These are phyloP conservation scores for Platycercus adscitus DNA, from an alignment of 2,113 vertebrate genomes.

Conservation along the genomic window DNA sequence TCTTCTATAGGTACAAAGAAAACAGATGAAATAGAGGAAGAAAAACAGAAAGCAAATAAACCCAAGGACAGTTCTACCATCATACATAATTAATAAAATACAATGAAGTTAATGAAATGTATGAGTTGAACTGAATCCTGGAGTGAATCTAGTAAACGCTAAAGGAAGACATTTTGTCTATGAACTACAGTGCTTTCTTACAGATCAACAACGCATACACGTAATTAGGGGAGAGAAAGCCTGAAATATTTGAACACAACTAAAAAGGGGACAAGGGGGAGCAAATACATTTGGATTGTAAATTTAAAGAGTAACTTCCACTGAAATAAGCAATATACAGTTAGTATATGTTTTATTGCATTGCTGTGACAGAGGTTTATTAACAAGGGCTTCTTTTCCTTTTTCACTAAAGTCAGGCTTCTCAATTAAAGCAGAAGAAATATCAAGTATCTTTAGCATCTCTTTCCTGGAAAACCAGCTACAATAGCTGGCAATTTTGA, in stretches of 20 bases:
- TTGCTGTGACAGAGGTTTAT: not conserved
- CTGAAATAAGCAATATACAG: not conserved
- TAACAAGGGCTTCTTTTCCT: not conserved
- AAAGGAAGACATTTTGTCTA: not conserved
- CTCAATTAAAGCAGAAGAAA: not conserved
- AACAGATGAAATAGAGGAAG: not conserved
- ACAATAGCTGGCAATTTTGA: not conserved
- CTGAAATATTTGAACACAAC: not conserved
- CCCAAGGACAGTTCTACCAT: not conserved
- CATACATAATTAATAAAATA: not conserved
- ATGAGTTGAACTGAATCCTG: not conserved
- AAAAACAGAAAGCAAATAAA: not conserved
- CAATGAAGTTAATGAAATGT: not conserved
- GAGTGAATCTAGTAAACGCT: not conserved
- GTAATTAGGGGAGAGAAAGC: not conserved
- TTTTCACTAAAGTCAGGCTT: not conserved
- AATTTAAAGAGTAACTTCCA: not conserved
- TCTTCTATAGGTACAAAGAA: not conserved
- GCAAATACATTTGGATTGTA: not conserved
- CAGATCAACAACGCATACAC: accelerated
- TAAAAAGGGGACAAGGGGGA: not conserved
- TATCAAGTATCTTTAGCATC: not conserved
- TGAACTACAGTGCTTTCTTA: not conserved
- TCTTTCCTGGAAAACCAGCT: not conserved
- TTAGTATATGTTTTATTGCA: not conserved